phyloP scores from a whole-genome alignment of 2,113 vertebrate genomes.

The Cebidichthys violaceus region DNA sequence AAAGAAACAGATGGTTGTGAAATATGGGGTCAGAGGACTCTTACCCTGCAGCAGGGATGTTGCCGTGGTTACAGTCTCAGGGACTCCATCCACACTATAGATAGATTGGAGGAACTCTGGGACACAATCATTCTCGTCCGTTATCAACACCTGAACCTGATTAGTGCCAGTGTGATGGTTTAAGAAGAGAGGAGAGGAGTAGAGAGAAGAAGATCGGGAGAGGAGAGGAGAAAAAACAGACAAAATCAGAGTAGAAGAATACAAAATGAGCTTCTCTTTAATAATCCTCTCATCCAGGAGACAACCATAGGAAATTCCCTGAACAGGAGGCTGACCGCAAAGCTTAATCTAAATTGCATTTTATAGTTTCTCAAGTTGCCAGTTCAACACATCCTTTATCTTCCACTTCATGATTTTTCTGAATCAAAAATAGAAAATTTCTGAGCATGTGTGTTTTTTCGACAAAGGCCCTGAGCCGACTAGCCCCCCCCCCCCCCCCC shows the following conservation, averaged over 20 bases:
- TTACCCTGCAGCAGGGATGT: constrained; percentile 91
- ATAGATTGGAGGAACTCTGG: constrained; percentile 91
- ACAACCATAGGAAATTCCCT: constrained; percentile 42
- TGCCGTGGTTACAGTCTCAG: constrained; percentile 90
- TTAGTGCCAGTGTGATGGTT: constrained; percentile 44
- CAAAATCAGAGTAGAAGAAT: constrained; percentile 31
- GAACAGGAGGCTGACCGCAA: constrained; percentile 58
- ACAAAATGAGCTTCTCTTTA: constrained; percentile 55
- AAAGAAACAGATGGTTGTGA: constrained; percentile 63
- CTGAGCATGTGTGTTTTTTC: constrained; percentile 67
- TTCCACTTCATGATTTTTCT: constrained; percentile 63
- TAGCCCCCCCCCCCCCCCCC: constrained; percentile 19
- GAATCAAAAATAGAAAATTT: constrained; percentile 77
- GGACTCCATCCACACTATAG: constrained; percentile 89
- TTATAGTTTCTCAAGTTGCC: constrained; percentile 57
- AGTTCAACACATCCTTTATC: constrained; percentile 70
- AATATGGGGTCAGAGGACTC: constrained; percentile 58
- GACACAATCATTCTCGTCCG: constrained; percentile 90
- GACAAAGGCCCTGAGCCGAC: constrained; percentile 70
- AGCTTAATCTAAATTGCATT: constrained; percentile 70
- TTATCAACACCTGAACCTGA: constrained; percentile 90
- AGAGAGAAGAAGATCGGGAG: not conserved
- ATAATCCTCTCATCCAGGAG: constrained; percentile 51
- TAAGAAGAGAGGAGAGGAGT: constrained; percentile 13
- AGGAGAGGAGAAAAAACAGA: constrained; percentile 10